These are phyloP conservation scores for Eurois occulta DNA, from an alignment of 2,888 invertebrate genomes.

Conservation along the genomic window DNA sequence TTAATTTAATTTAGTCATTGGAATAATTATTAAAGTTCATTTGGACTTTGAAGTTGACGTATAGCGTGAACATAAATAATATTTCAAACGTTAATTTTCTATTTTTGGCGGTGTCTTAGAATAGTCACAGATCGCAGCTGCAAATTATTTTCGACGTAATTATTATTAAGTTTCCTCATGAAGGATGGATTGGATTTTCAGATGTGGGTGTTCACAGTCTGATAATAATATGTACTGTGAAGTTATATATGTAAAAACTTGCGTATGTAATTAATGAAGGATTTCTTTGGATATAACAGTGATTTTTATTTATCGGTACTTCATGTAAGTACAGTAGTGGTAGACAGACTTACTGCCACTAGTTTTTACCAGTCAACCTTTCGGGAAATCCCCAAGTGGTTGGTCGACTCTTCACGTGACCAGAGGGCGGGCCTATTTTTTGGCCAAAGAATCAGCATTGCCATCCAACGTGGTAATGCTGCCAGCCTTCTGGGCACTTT, in stretches of 20 bases:
- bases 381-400: too few species aligned
- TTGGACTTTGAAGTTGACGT: slow-evolving; percentile 1
- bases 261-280: too few species aligned
- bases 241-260: background rate
- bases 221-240: background rate
- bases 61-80: background rate
- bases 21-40: slow-evolving; percentile 34
- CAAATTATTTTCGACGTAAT: background rate
- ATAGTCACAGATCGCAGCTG: background rate
- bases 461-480: too few species aligned
- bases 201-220: background rate
- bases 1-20: slow-evolving; percentile 29
- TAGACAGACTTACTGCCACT: background rate
- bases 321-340: too few species aligned
- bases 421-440: too few species aligned
- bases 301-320: background rate
- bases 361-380: background rate
- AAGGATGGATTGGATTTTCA: background rate
- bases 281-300: too few species aligned
- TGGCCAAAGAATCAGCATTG: too few species aligned
- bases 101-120: background rate
- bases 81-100: background rate
- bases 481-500: too few species aligned
- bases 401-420: too few species aligned
- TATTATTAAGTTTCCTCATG: background rate